Evolutionary conservation across 2,797 vertebrate species (phyloP).

Genomic region (Hydrocynus forskahlii): DNA sequence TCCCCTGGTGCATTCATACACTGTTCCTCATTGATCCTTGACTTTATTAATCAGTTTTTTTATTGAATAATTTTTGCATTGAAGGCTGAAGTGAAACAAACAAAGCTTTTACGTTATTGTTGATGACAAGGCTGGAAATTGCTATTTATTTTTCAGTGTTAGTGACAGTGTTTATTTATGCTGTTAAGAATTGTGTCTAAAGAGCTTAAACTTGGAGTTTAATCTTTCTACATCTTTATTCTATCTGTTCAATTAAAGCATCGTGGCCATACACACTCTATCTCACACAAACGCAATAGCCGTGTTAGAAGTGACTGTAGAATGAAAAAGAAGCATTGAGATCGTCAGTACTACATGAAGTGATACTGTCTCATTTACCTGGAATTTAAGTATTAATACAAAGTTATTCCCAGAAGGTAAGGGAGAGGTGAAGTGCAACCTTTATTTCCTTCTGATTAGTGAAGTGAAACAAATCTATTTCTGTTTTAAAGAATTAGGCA

Average conservation of each 20-base stretch:
- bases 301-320: background rate
- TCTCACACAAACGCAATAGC: background rate
- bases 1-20: background rate
- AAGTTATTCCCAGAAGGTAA: no score
- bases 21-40: constrained; percentile 19
- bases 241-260: background rate
- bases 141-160: background rate
- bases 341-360: no score
- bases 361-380: background rate
- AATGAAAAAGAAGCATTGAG: no score
- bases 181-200: background rate
- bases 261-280: no score
- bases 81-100: background rate
- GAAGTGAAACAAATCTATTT: background rate
- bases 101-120: background rate
- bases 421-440: no score
- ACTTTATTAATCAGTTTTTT: background rate
- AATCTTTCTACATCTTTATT: background rate
- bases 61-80: background rate
- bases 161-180: background rate
- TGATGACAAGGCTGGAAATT: background rate
- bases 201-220: background rate
- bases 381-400: background rate
- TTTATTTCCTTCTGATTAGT: no score
- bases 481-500: background rate